Evolutionary conservation across 2,113 vertebrate species (phyloP), one percentile per base, ranked within the genome.

Genomic region (Aviceda subcristata): DNA sequence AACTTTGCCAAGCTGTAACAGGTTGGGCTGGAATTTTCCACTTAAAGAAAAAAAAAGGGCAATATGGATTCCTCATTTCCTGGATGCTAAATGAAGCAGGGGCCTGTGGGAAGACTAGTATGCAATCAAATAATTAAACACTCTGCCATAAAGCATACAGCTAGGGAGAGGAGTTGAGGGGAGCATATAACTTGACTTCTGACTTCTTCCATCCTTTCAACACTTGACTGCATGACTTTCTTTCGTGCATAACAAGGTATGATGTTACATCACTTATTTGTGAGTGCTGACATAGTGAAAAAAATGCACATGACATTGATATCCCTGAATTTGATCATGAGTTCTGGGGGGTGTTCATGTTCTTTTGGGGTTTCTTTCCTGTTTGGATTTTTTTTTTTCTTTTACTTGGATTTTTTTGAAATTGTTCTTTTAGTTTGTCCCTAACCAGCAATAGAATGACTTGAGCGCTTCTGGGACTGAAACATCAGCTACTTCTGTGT

Each of bases 51-150:
- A 91, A 60, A 73, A 75, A 79, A 83, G 34, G 12, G 51, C 63
- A 91, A 57, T 69, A 77, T 80, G 79, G n/a, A 86, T 86, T 91
- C 68, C 38, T 94, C 64, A 62, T 92, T 94, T 94, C 55, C 88
- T 88, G 8, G 77, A 71, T 77, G 67, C 59, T 80, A 77, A 89
- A 81, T 59, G 43, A 63, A 76, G 21, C 30, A 60, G 22, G 6
- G 20, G 8, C 41, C 62, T 73, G 11, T 79, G 75, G 53, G 72
- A 86, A 79, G 92, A 93, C 57, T 21, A 55, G 11, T 34, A 18
- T 74, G 45, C 55, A 74, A 83, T 84, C 63, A 90, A 82, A 68
- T 74, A 78, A 85, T 93, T 88, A 77, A 94, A 62, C 63, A 62
- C 78, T 76, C 23, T 93, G 12, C 53, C 36, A 34, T 90, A 80